Evolutionary conservation across 2,797 vertebrate genomes (phyloP).

Genomic region (Lates japonicus): DNA sequence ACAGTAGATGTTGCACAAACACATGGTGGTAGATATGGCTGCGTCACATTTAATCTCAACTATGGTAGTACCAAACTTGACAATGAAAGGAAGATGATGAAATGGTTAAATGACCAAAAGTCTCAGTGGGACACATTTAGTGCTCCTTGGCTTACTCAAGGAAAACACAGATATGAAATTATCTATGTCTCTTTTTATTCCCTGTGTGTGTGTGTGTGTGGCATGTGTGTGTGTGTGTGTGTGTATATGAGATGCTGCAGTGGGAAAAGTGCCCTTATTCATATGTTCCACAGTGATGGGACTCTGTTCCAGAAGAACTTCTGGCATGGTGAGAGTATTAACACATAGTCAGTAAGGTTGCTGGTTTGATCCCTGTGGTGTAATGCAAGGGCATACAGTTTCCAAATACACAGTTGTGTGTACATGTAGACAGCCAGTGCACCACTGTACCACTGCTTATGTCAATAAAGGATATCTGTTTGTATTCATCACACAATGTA

Average conservation of each 20-base stretch:
- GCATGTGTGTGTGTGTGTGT: slow-evolving; percentile 41
- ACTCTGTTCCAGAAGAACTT: slow-evolving; percentile 96
- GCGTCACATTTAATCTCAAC: background rate
- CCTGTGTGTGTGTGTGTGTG: background rate
- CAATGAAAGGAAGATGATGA: background rate
- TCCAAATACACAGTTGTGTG: background rate
- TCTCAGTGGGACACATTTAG: background rate
- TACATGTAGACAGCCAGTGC: background rate
- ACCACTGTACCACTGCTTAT: background rate
- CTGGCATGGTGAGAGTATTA: slow-evolving; percentile 88
- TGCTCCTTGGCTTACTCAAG: too few relatives aligned
- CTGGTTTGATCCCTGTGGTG: background rate
- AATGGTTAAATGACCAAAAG: background rate
- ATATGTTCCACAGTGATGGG: slow-evolving; percentile 91
- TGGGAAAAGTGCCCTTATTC: slow-evolving; percentile 94
- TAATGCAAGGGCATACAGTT: background rate
- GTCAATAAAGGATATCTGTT: background rate
- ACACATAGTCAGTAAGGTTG: background rate
- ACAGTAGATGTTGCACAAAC: background rate
- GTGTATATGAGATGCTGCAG: slow-evolving; percentile 91
- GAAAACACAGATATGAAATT: background rate
- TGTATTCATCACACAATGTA: slow-evolving; percentile 24
- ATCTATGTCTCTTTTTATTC: background rate
- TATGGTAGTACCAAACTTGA: background rate
- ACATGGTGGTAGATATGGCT: background rate